Percentiles rank a stretch among this genome's conserved stretches.
Conservation (phyloP, 2,113 vertebrate species). For the Hyla sarda region DNA sequence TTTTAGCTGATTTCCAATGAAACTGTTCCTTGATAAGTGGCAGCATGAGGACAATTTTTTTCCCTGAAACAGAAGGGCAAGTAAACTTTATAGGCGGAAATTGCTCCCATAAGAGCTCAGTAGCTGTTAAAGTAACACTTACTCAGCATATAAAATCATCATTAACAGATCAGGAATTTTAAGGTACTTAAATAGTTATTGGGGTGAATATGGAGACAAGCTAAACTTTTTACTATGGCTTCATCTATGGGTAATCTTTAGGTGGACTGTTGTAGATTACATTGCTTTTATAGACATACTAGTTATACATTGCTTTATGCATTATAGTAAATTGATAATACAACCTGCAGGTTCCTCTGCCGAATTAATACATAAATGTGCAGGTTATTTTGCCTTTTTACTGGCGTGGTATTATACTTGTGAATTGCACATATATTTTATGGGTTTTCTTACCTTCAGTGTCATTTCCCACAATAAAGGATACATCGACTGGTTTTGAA, state of each 20-base stretch:
- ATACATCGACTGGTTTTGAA: background rate
- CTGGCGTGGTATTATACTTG: background rate
- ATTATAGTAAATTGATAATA: background rate
- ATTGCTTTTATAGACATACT: background rate
- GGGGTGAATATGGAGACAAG: background rate
- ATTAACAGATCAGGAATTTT: conserved; percentile 31
- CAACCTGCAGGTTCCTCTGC: background rate
- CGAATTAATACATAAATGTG: background rate
- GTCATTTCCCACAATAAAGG: background rate
- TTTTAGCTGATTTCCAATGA: conserved; percentile 11
- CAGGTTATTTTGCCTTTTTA: background rate
- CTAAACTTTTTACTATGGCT: background rate
- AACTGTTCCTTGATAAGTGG: conserved; percentile 21
- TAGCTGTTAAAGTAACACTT: conserved; percentile 3
- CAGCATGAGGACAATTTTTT: conserved; percentile 32
- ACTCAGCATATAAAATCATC: conserved; percentile 31
- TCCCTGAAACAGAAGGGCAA: conserved; percentile 47
- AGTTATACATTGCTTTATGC: background rate
- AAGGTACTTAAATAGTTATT: conserved; percentile 26
- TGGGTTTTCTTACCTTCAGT: background rate
- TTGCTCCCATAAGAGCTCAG: conserved; percentile 23
- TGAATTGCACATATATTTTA: background rate
- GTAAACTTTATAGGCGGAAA: conserved; percentile 41
- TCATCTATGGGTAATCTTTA: background rate
- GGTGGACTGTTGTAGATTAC: background rate